Base-by-base conservation (phyloP, 2,888 invertebrate genomes). In the Cotesia congregata region DNA sequence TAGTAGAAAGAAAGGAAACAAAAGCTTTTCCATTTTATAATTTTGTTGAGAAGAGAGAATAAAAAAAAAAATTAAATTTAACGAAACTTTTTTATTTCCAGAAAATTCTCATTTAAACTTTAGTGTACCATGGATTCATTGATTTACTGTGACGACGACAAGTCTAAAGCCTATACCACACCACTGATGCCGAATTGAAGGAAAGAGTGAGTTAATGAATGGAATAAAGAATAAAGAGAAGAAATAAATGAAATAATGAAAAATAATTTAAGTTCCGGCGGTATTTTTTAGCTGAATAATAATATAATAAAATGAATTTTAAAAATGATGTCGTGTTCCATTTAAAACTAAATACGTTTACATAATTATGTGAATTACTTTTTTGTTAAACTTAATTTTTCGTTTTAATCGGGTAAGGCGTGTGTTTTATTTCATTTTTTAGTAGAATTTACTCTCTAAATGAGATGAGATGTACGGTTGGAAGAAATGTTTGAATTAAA, bases 241-340 rank as follows among this genome's bases (percentile, higher is more conserved):
- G 50, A 50, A 12, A 50, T 7, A 12, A 50, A 50, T 50, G 12
- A 50, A 50, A 50, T 50, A 50, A 50, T 12, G 50, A 50, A 50
- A 50, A 50, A 50, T 50, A 50, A 30, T 67, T 9, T 17, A 38
- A 5, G 41, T 67, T 41, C 7, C n/a, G 12, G 72, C 40, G 5
- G 38, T n/a, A 40, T 20, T 20, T 64, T 15, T 62, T 64, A 41
- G 62, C 61, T 59, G 17, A 6, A 62, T n/a, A 61, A n/a, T 30
- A 73, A 60, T 73, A 50, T 12, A 50, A 50, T 50, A 50, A 50
- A 50, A 12, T 50, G 50, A 50, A 50, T 50, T 50, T 50, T 50
- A 50, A 4, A 50, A 50, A 50, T 50, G 2, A 50, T 50, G 50
- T 50, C 50, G 50, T 50, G 50, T 12, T 50, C 50, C 4, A 50